Evolutionary conservation across 2,888 invertebrate species (phyloP), one percentile per base, ranked within the genome.

Genomic region (Pomacea canaliculata): DNA sequence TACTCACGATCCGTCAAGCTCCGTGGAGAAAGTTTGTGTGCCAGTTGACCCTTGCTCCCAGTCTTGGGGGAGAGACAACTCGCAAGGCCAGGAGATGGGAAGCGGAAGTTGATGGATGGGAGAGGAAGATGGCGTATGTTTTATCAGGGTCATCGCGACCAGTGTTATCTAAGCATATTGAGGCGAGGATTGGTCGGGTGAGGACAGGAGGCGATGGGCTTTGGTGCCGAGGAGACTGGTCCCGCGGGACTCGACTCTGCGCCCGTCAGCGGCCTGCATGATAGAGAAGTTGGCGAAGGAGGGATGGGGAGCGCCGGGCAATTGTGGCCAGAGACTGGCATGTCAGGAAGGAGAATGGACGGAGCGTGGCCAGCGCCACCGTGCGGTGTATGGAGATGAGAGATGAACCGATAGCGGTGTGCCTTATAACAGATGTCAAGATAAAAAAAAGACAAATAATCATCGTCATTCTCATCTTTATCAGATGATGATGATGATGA

Each of bases 91-190:
- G 23, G 63, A 63, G 27, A n/a, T 63, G 23, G 63, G 63, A 63
- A 23, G 63, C 27, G 63, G 63, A 63, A 63, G 63, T 63, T 63
- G 63, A 63, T 63, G 63, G 63, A 63, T 63, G 63, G 27, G 23
- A 12, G 63, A 23, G 5, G 63, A 70, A 19, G 56, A 49, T 60
- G 70, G 70, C 70, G 70, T 27, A 68, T 68, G 68, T 59, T 59
- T 27, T 73, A 67, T 73, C 73, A 37, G 56, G 73, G 73, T 73
- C 73, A 73, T 73, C 73, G 16, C 56, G 65, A 49, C 51, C 73
- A 60, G 51, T 16, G 56, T 68, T 65, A 67, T 73, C 66, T 23
- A 37, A 67, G 56, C 73, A 73, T 73, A 73, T 67, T 73, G 73
- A 51, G 67, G 51, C 73, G 56, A 49, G 66, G 23, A 51, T 27